Evolutionary conservation across 1,140 invertebrate genomes (phyloP).

Genomic region (Stegodyphus dumicola): DNA sequence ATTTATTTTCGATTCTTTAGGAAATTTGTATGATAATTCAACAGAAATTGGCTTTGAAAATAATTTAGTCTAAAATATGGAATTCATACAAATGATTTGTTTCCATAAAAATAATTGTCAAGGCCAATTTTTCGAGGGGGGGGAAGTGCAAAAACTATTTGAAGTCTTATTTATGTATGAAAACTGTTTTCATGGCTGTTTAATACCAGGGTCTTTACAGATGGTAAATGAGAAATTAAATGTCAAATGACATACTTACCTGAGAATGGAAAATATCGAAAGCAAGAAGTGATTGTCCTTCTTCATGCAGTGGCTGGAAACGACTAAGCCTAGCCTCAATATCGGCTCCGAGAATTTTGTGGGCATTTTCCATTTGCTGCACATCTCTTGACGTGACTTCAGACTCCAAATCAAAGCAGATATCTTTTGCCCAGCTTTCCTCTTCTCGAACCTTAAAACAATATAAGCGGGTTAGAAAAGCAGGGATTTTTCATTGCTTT

Average conservation of each 20-base stretch:
- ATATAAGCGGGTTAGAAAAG: neutral
- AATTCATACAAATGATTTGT: too few relatives aligned
- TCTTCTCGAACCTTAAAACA: conserved; percentile 35
- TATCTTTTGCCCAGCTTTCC: conserved; percentile 36
- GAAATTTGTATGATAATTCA: too few relatives aligned
- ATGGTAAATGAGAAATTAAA: neutral
- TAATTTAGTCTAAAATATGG: too few relatives aligned
- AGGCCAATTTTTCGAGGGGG: too few relatives aligned
- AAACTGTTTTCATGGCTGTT: too few relatives aligned
- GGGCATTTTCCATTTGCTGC: conserved; percentile 31
- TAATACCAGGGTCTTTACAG: too few relatives aligned
- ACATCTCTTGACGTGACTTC: conserved; percentile 1
- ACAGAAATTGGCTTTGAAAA: too few relatives aligned
- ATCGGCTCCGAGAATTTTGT: conserved; percentile 20
- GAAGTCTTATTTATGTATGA: too few relatives aligned
- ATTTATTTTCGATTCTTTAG: neutral
- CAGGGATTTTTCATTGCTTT: too few relatives aligned
- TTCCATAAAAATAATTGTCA: too few relatives aligned
- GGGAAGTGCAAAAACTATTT: too few relatives aligned
- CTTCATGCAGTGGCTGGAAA: neutral
- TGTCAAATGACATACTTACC: neutral
- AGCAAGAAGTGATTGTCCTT: conserved; percentile 12
- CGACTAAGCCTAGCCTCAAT: conserved; percentile 13
- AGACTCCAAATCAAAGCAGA: conserved; percentile 25
- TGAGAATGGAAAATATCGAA: conserved; percentile 26